Base-by-base conservation (phyloP, 37 sponge, comb jelly and placozoan species). In the Oopsacas minuta region DNA sequence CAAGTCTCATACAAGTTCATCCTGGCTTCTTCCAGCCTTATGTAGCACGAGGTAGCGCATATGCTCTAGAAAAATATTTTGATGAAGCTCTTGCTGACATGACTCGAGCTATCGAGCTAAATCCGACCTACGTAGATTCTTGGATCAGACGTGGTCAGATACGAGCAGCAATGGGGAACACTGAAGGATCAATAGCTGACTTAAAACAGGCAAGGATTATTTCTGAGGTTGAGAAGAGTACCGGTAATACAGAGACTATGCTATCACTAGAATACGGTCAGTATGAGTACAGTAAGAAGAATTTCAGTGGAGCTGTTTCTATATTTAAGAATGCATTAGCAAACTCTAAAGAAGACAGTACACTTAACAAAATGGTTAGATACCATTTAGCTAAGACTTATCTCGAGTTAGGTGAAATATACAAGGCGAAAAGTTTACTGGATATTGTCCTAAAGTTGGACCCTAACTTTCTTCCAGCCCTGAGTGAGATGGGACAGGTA, bases 401-500 rank as follows among this genome's bases (percentile, higher is more conserved):
- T 61, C 75, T 61, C 32, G 75, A 61, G 75, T 3, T 61, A 34
- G 75, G 75, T 32, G 75, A 61, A 34, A 61, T 61, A 25, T 61
- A 32, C 75, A 61, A 61, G 75, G 75, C 75, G 5, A 61, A 34
- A 61, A n/a, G 75, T 25, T 7, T 12, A 5, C 75, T 61, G 32
- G 1, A 34, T 3, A 34, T 3, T 32, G 30, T 61, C 22, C 75
- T 61, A 25, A 61, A 61, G 75, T 61, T 34, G 75, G 75, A 61
- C 30, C 28, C 75, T 12, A 12, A 61, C 17, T 20, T 61, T 3
- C 32, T 12, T 25, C 75, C 75, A 3, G 75, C 75, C 5, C 75
- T 61, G 28, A 61, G 75, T 34, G 75, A 61, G 75, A 61, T 61
- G 75, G 75, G 75, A 61, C 75, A 61, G 75, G 75, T 61, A 34